These are phyloP conservation scores for Agonopterix arenella DNA, from an alignment of 2,888 invertebrate species.

Conservation along the genomic window DNA sequence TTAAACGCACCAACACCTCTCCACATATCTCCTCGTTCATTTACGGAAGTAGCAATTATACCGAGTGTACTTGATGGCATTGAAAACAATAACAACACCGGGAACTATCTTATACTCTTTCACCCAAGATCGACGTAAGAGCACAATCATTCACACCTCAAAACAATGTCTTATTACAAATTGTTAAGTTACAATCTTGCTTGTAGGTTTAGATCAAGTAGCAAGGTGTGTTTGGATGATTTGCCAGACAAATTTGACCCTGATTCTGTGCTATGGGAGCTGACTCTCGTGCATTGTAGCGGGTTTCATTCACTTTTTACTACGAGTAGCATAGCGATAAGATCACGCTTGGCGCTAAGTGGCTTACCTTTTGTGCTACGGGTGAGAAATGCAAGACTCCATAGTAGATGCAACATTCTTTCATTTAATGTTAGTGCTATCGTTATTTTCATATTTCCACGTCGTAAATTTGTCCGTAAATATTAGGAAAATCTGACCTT, in stretches of 20 bases:
- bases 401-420: neutral
- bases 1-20: conserved; percentile 15
- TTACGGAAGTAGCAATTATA: conserved; percentile 66
- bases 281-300: conserved; percentile 53
- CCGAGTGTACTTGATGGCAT: conserved; percentile 48
- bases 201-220: conserved; percentile 10
- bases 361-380: conserved; percentile 9
- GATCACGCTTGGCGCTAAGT: conserved; percentile 26
- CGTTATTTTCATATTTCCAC: too few relatives aligned
- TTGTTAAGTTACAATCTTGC: conserved; percentile 2
- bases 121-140: conserved; percentile 31
- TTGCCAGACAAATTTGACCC: conserved; percentile 66
- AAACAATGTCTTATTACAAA: neutral
- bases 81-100: conserved; percentile 62
- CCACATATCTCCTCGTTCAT: conserved; percentile 30
- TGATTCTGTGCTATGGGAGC: conserved; percentile 57
- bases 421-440: neutral
- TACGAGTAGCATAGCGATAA: conserved; percentile 27
- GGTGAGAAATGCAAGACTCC: conserved; percentile 3
- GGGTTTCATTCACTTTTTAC: conserved; percentile 64
- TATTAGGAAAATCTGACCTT: too few relatives aligned
- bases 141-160: neutral
- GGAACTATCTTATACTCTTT: conserved; percentile 64
- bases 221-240: conserved; percentile 48
- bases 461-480: too few relatives aligned